Percentiles rank a stretch among this genome's conserved stretches.
phyloP scores from a whole-genome alignment of 2,888 invertebrate genomes.

The Metalampra italica region DNA sequence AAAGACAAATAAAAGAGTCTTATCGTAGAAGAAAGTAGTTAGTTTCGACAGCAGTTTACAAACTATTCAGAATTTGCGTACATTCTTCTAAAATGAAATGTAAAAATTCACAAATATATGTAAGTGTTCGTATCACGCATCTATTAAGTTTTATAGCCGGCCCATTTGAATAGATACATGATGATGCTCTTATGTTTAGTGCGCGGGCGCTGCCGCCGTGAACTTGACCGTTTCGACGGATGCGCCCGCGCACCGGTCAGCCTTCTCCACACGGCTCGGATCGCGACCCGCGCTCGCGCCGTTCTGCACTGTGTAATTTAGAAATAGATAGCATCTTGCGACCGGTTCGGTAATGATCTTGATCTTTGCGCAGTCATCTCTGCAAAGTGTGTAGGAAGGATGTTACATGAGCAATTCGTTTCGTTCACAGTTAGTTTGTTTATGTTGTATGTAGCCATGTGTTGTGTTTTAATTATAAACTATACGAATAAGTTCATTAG shows the following conservation, averaged over 20 bases:
- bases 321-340: constrained; percentile 33
- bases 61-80: background rate
- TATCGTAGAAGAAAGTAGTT: too few relatives aligned
- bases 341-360: constrained; percentile 38
- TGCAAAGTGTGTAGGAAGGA: background rate
- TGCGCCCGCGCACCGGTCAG: constrained; percentile 52
- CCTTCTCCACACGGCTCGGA: constrained; percentile 34
- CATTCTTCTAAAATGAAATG: background rate
- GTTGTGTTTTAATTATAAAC: background rate
- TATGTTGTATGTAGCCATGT: background rate
- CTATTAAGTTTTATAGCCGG: constrained; percentile 8
- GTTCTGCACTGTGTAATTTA: constrained; percentile 28
- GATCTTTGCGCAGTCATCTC: constrained; percentile 28
- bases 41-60: too few relatives aligned
- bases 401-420: background rate
- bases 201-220: constrained; percentile 38
- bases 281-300: constrained; percentile 15
- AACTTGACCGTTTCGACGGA: constrained; percentile 67
- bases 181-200: constrained; percentile 9
- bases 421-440: background rate
- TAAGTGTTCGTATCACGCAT: background rate
- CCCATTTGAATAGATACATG: background rate
- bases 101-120: background rate
- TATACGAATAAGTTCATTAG: constrained; percentile 2
- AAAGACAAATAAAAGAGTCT: too few relatives aligned